These are phyloP conservation scores for Poliocrania exsul DNA, from an alignment of 2,797 vertebrate species.

Conservation along the genomic window DNA sequence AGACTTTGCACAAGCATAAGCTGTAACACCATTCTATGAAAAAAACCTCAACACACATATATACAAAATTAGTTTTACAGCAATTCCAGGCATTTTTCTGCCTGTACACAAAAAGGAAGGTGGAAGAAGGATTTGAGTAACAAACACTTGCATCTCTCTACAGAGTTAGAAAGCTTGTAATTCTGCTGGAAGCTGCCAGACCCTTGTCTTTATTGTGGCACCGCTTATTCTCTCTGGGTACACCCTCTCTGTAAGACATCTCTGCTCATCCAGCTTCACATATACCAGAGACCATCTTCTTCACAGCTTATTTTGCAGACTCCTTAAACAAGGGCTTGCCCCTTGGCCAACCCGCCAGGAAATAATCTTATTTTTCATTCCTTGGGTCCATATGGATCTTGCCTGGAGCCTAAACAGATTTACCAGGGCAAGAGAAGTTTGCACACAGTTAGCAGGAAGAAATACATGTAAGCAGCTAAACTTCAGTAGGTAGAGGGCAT, in stretches of 20 bases:
- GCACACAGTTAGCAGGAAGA: not conserved
- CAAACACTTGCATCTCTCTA: not conserved
- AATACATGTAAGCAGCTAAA: not conserved
- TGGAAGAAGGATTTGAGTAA: not conserved
- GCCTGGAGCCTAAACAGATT: not conserved
- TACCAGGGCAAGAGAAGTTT: not conserved
- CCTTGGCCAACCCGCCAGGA: rapidly evolving
- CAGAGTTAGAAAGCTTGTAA: not conserved
- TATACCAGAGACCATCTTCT: not conserved
- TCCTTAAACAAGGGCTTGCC: not conserved
- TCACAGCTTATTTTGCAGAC: not conserved
- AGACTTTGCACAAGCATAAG: not conserved
- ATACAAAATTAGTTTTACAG: not conserved
- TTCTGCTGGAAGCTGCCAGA: not conserved
- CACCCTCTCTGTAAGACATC: not conserved
- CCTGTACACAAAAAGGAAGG: not conserved
- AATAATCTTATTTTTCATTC: not conserved
- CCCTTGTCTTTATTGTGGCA: not conserved
- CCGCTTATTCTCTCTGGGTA: not conserved
- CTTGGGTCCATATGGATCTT: not conserved
- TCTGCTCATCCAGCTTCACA: not conserved
- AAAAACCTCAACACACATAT: rapidly evolving
- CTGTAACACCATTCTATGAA: not conserved
- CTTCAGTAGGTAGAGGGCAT: not conserved
- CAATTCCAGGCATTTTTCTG: not conserved